Base-by-base conservation (phyloP, 2,797 vertebrate genomes). In the Coregonus ussuriensis region DNA sequence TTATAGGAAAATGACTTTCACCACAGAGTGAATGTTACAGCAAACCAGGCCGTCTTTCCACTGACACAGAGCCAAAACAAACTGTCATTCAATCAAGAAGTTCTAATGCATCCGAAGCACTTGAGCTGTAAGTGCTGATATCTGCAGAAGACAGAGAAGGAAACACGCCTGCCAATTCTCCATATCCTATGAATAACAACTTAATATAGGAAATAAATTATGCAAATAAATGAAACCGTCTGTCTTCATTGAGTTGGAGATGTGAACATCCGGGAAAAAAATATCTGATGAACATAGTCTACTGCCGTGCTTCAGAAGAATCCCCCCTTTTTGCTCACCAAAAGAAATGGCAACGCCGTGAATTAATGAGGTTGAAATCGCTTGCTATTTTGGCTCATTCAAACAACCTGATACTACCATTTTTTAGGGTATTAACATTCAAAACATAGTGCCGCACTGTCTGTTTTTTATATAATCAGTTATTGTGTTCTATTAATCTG, bases 171-270 rank as follows among this genome's bases (percentile, higher is more conserved):
- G 69, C 77, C 82, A 85, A 81, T 87, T 76, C 71, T 70, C 73
- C 74, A 56, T 72, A 79, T 82, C 79, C 66, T 79, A 81, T 82
- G 82, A 90, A 87, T 84, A 88, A 82, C 80, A 86, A 82, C 89
- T 86, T 74, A 75, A 81, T 75, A 73, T 66, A 21, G 74, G 67
- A 89, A 85, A 87, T 83, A 81, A 85, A 85, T 88, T 83, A 88
- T 88, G 79, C 85, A 88, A 87, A 88, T 88, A 71, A 84, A 78
- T 70, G 29, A 81, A 89, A 77, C 37, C 1, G 66, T 76, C 79
- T 81, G 71, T 88, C 84, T 86, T 91, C 69, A 85, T 88, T 84
- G 76, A 73, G 77, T 75, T 56, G n/a, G 47, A 78, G 70, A 85
- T 75, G 77, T 79, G 51, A 33, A 51, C 37, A 4, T 29, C 41